A percentile compares a stretch with the other conserved stretches of the same genome.
Evolutionary conservation across 2,797 vertebrate genomes (phyloP).

Genomic region (Ibycter americanus): DNA sequence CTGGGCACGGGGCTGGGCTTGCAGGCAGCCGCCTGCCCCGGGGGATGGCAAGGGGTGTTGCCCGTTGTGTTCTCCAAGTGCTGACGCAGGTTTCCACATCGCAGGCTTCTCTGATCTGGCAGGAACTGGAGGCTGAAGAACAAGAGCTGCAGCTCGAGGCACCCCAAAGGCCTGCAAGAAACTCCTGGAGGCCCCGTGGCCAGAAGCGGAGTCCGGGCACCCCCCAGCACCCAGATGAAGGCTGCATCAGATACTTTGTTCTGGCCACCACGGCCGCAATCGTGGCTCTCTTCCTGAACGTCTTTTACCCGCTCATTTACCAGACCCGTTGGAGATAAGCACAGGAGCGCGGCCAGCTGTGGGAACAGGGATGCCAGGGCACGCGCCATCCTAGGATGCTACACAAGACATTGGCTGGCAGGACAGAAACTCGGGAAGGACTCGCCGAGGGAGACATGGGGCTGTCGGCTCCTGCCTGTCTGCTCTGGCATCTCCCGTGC

Average conservation of each 20-base stretch:
- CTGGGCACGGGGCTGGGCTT: conserved; percentile 54
- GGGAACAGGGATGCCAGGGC: neutral
- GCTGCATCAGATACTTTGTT: conserved; percentile 90
- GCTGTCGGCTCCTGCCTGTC: conserved; percentile 7
- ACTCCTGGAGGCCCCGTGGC: conserved; percentile 68
- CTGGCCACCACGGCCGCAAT: conserved; percentile 88
- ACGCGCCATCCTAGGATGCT: neutral
- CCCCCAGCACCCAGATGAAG: conserved; percentile 82
- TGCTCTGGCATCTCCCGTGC: conserved; percentile 15
- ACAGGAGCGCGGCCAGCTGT: neutral
- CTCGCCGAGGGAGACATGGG: neutral
- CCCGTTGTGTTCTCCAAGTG: conserved; percentile 71
- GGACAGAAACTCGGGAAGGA: neutral
- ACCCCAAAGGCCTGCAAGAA: conserved; percentile 57
- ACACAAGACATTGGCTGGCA: neutral
- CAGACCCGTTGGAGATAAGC: conserved; percentile 82
- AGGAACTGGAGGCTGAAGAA: conserved; percentile 98
- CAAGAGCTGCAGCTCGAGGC: conserved; percentile 76
- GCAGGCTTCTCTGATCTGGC: conserved; percentile 99
- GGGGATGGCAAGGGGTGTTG: conserved; percentile 57
- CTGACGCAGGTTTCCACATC: conserved; percentile 98
- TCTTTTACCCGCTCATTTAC: conserved; percentile 89
- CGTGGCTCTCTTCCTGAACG: conserved; percentile 89
- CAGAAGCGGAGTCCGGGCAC: conserved; percentile 63
- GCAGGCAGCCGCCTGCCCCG: conserved; percentile 22